Evolutionary conservation across 1,140 invertebrate genomes (phyloP).

Genomic region (Chironomus tepperi): DNA sequence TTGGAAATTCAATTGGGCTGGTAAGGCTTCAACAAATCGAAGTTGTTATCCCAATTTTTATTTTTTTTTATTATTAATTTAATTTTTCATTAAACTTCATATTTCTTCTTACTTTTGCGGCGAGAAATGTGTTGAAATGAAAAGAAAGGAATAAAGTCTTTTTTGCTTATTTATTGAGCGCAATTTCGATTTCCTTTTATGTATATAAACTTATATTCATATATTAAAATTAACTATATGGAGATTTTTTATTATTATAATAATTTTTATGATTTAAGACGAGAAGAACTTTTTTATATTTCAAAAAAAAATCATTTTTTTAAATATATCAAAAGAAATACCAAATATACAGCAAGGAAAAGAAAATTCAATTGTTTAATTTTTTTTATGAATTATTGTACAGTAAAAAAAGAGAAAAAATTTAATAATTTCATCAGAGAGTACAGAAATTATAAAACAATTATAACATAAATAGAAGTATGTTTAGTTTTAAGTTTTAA

Average conservation of each 20-base stretch:
- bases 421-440: no score
- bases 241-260: not conserved
- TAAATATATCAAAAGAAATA: not conserved
- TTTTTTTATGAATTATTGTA: no score
- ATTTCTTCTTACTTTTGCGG: not conserved
- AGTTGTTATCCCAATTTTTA: no score
- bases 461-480: not conserved
- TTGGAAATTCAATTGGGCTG: no score
- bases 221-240: constrained; percentile 5
- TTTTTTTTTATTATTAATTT: not conserved
- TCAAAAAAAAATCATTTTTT: no score
- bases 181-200: not conserved
- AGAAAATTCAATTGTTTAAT: not conserved
- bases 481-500: not conserved
- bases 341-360: not conserved
- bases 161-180: constrained; percentile 10
- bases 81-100: not conserved
- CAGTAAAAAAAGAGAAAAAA: no score
- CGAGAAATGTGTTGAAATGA: not conserved
- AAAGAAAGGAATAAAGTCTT: not conserved
- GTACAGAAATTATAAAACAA: no score
- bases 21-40: no score
- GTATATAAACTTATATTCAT: not conserved
- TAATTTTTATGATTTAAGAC: not conserved
- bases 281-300: not conserved